Percentiles rank a stretch among this genome's conserved stretches.
Conservation (phyloP, 2,888 invertebrate species). For the Hydropsyche betteni region DNA sequence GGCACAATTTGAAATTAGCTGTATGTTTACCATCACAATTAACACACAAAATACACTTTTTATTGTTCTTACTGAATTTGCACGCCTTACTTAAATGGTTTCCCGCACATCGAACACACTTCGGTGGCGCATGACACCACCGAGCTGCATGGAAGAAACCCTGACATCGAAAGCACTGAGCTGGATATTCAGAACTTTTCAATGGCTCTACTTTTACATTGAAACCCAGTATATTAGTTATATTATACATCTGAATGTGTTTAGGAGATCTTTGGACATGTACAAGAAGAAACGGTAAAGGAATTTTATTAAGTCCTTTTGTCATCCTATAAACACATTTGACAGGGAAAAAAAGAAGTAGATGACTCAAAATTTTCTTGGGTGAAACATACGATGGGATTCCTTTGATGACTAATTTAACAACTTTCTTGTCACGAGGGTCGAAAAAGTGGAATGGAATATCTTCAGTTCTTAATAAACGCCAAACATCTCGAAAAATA, state of each 20-base stretch:
- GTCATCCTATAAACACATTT: background rate
- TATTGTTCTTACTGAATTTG: background rate
- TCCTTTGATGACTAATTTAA: conserved; percentile 9
- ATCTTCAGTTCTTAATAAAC: background rate
- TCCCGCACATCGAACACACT: background rate
- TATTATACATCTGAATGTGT: background rate
- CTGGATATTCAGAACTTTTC: background rate
- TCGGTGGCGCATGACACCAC: background rate
- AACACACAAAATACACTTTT: background rate
- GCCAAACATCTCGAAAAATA: background rate
- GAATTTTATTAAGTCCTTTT: background rate
- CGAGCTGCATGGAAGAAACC: conserved; percentile 6
- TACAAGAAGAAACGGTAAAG: background rate
- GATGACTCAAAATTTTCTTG: background rate
- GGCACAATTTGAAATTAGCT: background rate
- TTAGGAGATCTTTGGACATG: background rate
- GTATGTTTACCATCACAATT: background rate
- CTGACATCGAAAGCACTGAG: conserved; percentile 1
- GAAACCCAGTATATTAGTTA: background rate
- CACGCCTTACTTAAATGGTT: background rate
- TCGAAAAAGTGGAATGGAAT: conserved; percentile 5
- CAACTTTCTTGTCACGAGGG: background rate
- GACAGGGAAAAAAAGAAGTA: background rate
- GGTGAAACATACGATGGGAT: background rate
- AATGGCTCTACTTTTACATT: background rate